These are phyloP conservation scores for Thunnus maccoyii DNA, from an alignment of 2,113 vertebrate genomes.

Conservation along the genomic window DNA sequence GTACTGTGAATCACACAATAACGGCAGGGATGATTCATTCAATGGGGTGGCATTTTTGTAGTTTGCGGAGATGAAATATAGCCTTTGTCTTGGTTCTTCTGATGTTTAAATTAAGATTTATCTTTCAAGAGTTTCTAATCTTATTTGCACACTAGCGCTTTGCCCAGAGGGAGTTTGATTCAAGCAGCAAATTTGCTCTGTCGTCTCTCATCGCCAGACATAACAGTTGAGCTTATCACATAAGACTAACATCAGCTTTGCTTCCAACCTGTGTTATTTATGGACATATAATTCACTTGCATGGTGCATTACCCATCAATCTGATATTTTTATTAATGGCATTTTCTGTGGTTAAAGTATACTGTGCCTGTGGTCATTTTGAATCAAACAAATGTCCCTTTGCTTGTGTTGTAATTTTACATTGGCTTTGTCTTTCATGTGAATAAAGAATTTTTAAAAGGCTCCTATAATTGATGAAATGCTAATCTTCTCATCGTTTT, in stretches of 20 bases:
- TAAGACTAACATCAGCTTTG: not conserved
- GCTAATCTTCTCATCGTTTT: not conserved
- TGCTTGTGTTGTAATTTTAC: not conserved
- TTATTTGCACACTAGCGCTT: constrained; percentile 15
- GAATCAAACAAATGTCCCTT: not conserved
- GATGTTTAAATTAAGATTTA: constrained; percentile 44
- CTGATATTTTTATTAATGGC: constrained; percentile 1
- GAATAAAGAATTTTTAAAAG: not conserved
- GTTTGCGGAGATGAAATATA: constrained; percentile 41
- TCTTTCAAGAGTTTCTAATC: constrained; percentile 40
- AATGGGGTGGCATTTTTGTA: constrained; percentile 22
- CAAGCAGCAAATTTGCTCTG: constrained; percentile 13
- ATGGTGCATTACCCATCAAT: constrained; percentile 7
- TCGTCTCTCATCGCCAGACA: constrained; percentile 18
- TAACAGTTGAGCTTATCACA: constrained; percentile 33
- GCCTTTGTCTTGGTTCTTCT: constrained; percentile 43
- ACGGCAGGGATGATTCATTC: constrained; percentile 46
- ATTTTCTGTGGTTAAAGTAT: constrained; percentile 6
- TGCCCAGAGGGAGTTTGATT: constrained; percentile 29
- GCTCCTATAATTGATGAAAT: not conserved
- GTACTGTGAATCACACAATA: constrained; percentile 26
- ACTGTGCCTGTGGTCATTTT: not conserved
- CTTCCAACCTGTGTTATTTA: constrained; percentile 21
- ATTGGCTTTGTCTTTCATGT: not conserved
- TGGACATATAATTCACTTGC: constrained; percentile 25